Base-by-base conservation (phyloP, 2,888 invertebrate genomes). In the Apamea crenata region DNA sequence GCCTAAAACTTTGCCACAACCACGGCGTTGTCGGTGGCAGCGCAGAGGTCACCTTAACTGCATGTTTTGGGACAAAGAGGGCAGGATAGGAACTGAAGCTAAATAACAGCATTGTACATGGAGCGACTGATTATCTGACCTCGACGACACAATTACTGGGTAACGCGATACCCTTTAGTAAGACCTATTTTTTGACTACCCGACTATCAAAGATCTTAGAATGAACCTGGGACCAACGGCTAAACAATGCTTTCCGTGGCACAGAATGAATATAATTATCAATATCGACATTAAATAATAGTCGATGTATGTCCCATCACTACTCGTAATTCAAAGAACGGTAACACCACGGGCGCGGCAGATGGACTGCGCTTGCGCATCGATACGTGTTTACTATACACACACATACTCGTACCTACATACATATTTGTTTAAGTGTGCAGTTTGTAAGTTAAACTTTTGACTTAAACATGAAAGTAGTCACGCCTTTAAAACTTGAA, bases 321-420 rank as follows among this genome's bases (percentile, higher is more conserved):
- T 88, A 82, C 32, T 72, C 59, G 68, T n/a, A 77, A 83, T 82
- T 77, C 80, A 76, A 72, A 75, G 86, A 90, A 90, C 87, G 91
- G 90, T 90, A 90, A 86, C 91, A 86, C 80, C 73, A 81, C 78
- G 83, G 91, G 90, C 81, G 87, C 89, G 91, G 91, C 87, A 90
- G 91, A 90, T 88, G 90, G 78, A 84, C 87, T 81, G 75, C 79
- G 82, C 66, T 14, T 44, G 68, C 74, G 74, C 74, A 81, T 82
- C 68, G 21, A 65, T 78, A 50, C 47, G 3, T 47, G 63, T 77
- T 77, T 88, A 75, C 76, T 29, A 68, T 12, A 70, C 25, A 61
- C 16, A 78, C 65, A 66, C 59, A 44, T n/a, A n/a, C n/a, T n/a
- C n/a, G n/a, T n/a, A n/a, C n/a, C n/a, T n/a, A n/a, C n/a, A n/a